These are phyloP conservation scores for Sycobia sp. DNA, from an alignment of 1,140 invertebrate genomes.

Conservation along the genomic window DNA sequence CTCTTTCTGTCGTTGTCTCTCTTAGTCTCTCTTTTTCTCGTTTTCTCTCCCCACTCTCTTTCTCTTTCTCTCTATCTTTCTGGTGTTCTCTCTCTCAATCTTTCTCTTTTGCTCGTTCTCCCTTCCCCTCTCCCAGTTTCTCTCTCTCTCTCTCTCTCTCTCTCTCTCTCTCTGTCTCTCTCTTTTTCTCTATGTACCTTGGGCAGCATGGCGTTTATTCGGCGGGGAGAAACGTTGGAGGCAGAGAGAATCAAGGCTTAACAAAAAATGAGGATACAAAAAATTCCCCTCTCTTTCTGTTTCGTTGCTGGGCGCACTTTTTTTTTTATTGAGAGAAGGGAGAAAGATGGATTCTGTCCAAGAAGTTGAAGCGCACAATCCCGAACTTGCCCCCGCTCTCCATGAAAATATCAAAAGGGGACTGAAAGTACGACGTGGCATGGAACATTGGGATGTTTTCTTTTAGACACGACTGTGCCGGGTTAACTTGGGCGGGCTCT, in stretches of 20 bases:
- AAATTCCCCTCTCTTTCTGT: not conserved
- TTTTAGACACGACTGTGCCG: too few relatives aligned
- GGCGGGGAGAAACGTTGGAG: not conserved
- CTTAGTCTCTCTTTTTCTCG: not conserved
- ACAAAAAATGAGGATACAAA: constrained; percentile 20
- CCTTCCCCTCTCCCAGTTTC: too few relatives aligned
- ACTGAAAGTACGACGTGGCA: constrained; percentile 35
- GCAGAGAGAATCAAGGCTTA: not conserved
- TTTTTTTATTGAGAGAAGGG: constrained; percentile 7
- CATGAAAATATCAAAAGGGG: constrained; percentile 50
- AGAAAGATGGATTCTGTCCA: constrained; percentile 46
- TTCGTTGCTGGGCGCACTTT: not conserved
- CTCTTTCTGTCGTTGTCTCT: not conserved
- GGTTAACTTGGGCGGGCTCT: too few relatives aligned
- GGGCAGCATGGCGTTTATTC: not conserved
- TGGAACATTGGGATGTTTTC: too few relatives aligned
- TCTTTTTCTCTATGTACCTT: not conserved
- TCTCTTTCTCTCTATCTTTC: too few relatives aligned
- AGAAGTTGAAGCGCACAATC: constrained; percentile 42
- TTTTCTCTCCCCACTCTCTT: too few relatives aligned
- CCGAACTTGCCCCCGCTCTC: constrained; percentile 45
- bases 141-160: constrained; percentile 12
- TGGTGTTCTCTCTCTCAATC: too few relatives aligned
- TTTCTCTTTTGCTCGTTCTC: not conserved
- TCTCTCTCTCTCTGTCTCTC: constrained; percentile 15